Evolutionary conservation across 1,140 invertebrate genomes (phyloP).

Genomic region (Ephestia elutella): DNA sequence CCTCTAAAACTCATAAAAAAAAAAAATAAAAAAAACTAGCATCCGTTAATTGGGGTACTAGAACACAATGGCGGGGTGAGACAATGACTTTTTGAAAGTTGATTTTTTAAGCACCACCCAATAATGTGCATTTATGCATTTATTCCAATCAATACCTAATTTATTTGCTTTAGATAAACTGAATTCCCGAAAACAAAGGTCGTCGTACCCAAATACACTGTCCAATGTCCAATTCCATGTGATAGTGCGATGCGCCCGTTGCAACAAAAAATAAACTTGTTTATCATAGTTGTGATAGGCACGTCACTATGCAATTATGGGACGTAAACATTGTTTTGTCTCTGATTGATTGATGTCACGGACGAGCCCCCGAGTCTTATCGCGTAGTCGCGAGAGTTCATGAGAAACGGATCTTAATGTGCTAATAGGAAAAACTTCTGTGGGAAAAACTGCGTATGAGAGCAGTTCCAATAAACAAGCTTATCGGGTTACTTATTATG

Average conservation of each 20-base stretch:
- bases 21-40: too few relatives aligned
- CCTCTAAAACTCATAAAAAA: neutral
- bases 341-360: conserved; percentile 57
- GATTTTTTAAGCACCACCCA: too few relatives aligned
- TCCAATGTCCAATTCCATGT: conserved; percentile 15
- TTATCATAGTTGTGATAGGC: conserved; percentile 29
- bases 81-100: too few relatives aligned
- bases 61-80: too few relatives aligned
- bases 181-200: conserved; percentile 25
- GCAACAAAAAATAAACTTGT: conserved; percentile 32
- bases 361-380: conserved; percentile 64
- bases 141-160: neutral
- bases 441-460: neutral
- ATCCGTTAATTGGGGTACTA: too few relatives aligned
- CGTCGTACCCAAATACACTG: conserved; percentile 22
- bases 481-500: neutral
- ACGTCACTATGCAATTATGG: conserved; percentile 53
- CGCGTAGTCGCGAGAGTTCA: conserved; percentile 17
- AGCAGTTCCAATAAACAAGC: neutral
- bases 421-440: too few relatives aligned
- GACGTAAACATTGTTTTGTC: conserved; percentile 54
- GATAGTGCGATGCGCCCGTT: conserved; percentile 31
- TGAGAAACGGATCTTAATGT: conserved; percentile 30
- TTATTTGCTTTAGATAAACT: neutral
- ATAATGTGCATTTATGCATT: too few relatives aligned